Conservation (phyloP, 1,140 invertebrate genomes). For the Planococcus citri region DNA sequence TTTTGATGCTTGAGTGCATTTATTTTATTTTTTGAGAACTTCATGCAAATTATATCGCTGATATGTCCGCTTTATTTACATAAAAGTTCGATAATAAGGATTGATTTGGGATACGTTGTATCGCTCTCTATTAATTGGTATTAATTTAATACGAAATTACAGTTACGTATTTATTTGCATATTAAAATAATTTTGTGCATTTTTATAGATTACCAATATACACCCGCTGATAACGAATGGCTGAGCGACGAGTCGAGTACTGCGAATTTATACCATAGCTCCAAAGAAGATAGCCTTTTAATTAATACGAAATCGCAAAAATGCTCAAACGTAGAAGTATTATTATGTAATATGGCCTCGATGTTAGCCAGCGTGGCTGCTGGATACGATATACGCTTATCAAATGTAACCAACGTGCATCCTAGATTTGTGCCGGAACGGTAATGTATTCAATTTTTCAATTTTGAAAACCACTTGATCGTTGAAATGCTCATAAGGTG, state of each 20-base stretch:
- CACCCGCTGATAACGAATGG: neutral
- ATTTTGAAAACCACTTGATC: no score
- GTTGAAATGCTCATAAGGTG: no score
- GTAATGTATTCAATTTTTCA: no score
- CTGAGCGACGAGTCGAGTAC: constrained; percentile 1
- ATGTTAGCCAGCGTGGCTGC: constrained; percentile 76
- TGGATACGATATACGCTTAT: constrained; percentile 79
- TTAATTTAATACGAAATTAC: no score
- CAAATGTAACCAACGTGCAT: constrained; percentile 70
- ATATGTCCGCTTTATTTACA: no score
- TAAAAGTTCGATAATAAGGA: no score
- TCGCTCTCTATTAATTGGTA: no score
- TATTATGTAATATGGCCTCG: constrained; percentile 80
- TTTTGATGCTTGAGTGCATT: no score
- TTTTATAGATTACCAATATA: neutral
- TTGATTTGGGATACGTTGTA: no score
- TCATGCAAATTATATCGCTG: no score
- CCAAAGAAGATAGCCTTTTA: neutral
- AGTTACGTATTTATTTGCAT: neutral
- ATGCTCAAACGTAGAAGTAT: constrained; percentile 61
- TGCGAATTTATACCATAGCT: neutral
- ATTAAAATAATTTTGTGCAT: neutral
- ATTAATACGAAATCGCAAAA: constrained; percentile 27
- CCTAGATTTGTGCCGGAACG: constrained; percentile 54
- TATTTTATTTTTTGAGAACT: no score